Evolutionary conservation across 2,888 invertebrate genomes (phyloP).

Genomic region (Cantharis lateralis): DNA sequence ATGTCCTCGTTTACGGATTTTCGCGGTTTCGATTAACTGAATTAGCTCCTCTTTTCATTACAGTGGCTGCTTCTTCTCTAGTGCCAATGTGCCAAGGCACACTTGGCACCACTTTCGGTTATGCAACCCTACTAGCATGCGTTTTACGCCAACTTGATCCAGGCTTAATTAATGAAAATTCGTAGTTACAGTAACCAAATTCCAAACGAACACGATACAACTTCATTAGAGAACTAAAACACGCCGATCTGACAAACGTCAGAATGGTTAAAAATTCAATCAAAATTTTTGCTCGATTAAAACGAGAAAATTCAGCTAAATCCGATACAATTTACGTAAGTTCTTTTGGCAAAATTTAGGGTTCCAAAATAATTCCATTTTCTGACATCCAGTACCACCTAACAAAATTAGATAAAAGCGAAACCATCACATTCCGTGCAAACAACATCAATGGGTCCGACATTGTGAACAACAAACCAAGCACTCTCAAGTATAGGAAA

Average conservation of each 20-base stretch:
- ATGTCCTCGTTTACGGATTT: background rate
- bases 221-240: background rate
- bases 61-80: too few relatives aligned
- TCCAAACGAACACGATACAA: background rate
- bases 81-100: too few relatives aligned
- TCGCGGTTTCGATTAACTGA: background rate
- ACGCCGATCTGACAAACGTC: conserved; percentile 16
- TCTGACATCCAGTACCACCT: background rate
- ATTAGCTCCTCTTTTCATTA: too few relatives aligned
- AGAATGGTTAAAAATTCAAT: conserved; percentile 55
- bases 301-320: conserved; percentile 35
- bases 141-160: too few relatives aligned
- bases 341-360: background rate
- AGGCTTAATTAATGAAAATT: background rate
- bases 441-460: background rate
- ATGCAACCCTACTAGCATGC: too few relatives aligned
- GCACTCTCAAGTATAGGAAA: background rate
- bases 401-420: background rate
- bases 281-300: conserved; percentile 56
- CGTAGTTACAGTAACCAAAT: background rate
- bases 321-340: conserved; percentile 18
- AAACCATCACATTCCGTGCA: background rate
- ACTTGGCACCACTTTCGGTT: too few relatives aligned
- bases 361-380: background rate
- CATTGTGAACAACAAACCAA: background rate